A percentile compares a stretch with the other conserved stretches of the same genome.
These are phyloP conservation scores for Megaustenia siamemsis DNA, from an alignment of 2,888 invertebrate species.

Conservation along the genomic window DNA sequence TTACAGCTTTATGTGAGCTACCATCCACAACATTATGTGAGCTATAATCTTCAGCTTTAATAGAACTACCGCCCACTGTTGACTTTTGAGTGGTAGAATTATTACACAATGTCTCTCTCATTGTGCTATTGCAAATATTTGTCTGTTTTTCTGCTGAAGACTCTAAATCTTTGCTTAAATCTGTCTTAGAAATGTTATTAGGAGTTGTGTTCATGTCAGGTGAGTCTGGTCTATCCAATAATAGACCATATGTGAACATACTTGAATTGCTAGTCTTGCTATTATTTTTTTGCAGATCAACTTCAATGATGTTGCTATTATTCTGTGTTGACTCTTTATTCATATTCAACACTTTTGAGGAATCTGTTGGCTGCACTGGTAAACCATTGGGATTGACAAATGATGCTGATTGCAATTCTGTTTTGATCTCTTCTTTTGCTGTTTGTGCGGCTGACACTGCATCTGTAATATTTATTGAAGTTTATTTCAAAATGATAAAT, in stretches of 20 bases:
- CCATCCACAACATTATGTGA: not conserved
- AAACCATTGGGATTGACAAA: not conserved
- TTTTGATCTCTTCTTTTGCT: not conserved
- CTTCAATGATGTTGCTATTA: not conserved
- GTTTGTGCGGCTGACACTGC: not conserved
- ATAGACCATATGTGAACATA: no score
- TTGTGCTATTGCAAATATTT: not conserved
- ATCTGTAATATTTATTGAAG: not conserved
- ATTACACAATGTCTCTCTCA: not conserved
- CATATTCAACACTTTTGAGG: no score
- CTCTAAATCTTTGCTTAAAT: not conserved
- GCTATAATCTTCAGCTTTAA: not conserved
- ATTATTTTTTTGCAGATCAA: no score
- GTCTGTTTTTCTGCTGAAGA: not conserved
- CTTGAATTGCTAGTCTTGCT: not conserved
- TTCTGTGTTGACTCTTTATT: not conserved
- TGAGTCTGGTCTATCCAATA: not conserved
- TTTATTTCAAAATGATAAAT: not conserved
- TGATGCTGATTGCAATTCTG: not conserved
- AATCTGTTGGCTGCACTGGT: not conserved
- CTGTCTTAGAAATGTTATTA: not conserved
- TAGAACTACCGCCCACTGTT: not conserved
- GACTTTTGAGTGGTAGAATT: not conserved
- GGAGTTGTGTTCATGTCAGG: not conserved
- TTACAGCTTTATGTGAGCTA: no score